Percentiles rank a stretch among this genome's conserved stretches.
Conservation (phyloP, 2,888 invertebrate species). For the Spisula solida region DNA sequence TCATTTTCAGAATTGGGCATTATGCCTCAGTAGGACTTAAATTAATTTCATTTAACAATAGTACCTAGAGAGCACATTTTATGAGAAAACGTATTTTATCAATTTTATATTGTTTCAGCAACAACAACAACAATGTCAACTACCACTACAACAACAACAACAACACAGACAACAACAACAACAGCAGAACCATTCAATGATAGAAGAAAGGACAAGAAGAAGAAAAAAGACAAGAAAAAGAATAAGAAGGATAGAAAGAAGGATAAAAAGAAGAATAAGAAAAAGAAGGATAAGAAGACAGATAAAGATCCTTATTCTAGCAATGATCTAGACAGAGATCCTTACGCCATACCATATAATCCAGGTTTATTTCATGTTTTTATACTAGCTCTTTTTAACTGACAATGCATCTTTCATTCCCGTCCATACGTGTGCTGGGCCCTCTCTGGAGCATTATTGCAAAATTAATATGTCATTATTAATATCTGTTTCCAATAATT, state of each 20-base stretch:
- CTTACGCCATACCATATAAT: conserved; percentile 19
- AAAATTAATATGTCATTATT: too few relatives aligned
- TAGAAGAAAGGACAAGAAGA: conserved; percentile 28
- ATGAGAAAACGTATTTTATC: background rate
- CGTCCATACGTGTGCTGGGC: too few relatives aligned
- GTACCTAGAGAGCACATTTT: too few relatives aligned
- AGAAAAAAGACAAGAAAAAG: conserved; percentile 50
- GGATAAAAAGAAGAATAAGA: conserved; percentile 46
- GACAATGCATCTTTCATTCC: too few relatives aligned
- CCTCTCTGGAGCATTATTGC: too few relatives aligned
- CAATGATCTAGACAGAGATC: conserved; percentile 28
- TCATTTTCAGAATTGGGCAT: too few relatives aligned
- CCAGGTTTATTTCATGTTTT: background rate
- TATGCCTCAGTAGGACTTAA: too few relatives aligned
- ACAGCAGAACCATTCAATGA: conserved; percentile 48
- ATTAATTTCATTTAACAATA: too few relatives aligned
- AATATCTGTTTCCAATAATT: too few relatives aligned
- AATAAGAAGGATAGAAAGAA: conserved; percentile 51
- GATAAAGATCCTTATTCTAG: conserved; percentile 38
- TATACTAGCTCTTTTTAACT: too few relatives aligned
- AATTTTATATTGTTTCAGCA: conserved; percentile 36
- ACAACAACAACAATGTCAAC: conserved; percentile 70
- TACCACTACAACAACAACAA: conserved; percentile 60
- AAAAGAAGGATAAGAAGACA: conserved; percentile 47
- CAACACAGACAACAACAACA: conserved; percentile 69